Percentiles rank a stretch among this genome's conserved stretches.
These are phyloP conservation scores for Oscheius sp. DNA, from an alignment of 2,888 invertebrate genomes.

Conservation along the genomic window DNA sequence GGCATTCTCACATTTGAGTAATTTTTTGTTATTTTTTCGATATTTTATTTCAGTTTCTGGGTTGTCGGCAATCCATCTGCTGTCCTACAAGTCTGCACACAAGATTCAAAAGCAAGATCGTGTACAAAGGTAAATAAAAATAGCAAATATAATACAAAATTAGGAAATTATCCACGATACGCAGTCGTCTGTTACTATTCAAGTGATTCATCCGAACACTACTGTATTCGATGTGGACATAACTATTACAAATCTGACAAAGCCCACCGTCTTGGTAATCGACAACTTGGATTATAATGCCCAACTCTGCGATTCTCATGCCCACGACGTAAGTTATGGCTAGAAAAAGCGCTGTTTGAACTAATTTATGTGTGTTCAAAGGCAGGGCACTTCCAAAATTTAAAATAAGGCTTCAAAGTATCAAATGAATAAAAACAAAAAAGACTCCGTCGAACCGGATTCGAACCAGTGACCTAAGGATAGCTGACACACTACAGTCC, in stretches of 20 bases:
- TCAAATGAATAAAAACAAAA: conserved; percentile 28
- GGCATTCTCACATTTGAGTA: conserved; percentile 57
- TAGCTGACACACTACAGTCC: conserved; percentile 37
- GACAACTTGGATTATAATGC: conserved; percentile 58
- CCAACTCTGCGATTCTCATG: conserved; percentile 44
- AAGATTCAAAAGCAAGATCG: conserved; percentile 47
- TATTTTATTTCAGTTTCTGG: conserved; percentile 55
- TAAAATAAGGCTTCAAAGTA: not conserved
- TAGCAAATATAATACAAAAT: not conserved
- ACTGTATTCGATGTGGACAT: conserved; percentile 56
- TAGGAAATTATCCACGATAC: conserved; percentile 52
- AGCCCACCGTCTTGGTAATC: conserved; percentile 52
- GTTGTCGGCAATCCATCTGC: conserved; percentile 44
- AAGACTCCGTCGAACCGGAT: conserved; percentile 43
- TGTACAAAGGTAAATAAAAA: conserved; percentile 53
- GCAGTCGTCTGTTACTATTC: conserved; percentile 46
- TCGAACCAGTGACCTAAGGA: conserved; percentile 52
- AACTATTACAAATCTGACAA: conserved; percentile 50
- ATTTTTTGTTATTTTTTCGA: not conserved
- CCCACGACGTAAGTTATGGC: conserved; percentile 15
- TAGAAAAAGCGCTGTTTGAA: too few species aligned
- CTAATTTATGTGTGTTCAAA: not conserved
- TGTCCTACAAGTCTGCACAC: conserved; percentile 58
- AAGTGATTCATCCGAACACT: conserved; percentile 59
- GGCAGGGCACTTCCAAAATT: not conserved